These are phyloP conservation scores for Brachypodius melanocephalos DNA, from an alignment of 2,113 vertebrate genomes.

Conservation along the genomic window DNA sequence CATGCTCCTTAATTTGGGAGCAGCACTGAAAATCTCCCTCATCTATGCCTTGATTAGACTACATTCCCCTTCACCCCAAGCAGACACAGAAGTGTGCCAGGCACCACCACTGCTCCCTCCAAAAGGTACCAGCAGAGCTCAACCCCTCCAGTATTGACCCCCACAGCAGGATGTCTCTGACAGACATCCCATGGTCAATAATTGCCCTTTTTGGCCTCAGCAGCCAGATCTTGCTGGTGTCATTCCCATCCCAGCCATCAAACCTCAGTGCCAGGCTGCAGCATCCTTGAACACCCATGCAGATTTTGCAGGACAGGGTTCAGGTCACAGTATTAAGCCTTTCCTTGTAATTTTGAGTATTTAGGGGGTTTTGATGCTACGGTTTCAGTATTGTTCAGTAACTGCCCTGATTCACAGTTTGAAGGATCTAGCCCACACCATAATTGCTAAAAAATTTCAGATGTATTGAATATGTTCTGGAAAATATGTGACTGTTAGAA, in stretches of 20 bases:
- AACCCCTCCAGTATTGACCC: not conserved
- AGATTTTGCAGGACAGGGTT: not conserved
- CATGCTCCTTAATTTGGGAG: not conserved
- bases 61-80: not conserved
- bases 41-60: not conserved
- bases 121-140: not conserved
- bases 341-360: not conserved
- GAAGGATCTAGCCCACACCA: not conserved
- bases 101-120: not conserved
- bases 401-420: not conserved
- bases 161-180: not conserved
- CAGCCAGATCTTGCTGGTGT: not conserved
- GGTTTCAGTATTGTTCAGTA: not conserved
- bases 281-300: not conserved
- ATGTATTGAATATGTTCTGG: not conserved
- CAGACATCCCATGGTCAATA: not conserved
- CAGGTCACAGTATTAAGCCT: not conserved
- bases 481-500: not conserved
- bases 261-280: not conserved
- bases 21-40: not conserved
- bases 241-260: not conserved
- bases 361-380: not conserved
- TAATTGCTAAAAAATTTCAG: not conserved
- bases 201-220: not conserved
- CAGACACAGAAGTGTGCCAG: fast-evolving